phyloP scores from a whole-genome alignment of 1,140 invertebrate species.

The Lamellibrachia luymesi region DNA sequence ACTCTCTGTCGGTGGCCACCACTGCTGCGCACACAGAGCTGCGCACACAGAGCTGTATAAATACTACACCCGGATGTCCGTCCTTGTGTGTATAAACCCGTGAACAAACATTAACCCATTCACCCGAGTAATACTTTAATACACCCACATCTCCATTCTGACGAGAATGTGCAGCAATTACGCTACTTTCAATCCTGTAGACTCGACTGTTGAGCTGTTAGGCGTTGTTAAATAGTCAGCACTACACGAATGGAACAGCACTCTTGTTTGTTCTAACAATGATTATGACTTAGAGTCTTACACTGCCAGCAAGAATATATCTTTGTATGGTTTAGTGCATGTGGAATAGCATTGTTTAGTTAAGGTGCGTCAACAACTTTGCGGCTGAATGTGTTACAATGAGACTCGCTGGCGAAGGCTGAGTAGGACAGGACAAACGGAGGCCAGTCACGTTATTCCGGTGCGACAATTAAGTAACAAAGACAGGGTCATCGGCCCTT shows the following conservation, averaged over 20 bases:
- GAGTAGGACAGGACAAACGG: neutral
- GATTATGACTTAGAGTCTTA: neutral
- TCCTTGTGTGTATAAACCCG: neutral
- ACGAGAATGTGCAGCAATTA: neutral
- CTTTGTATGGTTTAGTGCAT: neutral
- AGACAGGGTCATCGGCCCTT: neutral
- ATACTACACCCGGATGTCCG: neutral
- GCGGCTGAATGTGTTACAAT: neutral
- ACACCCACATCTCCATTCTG: neutral
- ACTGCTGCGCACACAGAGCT: neutral
- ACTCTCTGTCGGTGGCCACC: neutral
- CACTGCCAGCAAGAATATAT: neutral
- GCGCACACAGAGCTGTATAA: neutral
- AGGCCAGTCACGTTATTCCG: neutral
- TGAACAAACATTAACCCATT: neutral
- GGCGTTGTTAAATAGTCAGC: neutral
- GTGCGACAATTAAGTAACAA: neutral
- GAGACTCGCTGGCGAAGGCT: neutral
- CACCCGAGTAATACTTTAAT: neutral
- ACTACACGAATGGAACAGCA: neutral
- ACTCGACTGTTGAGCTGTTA: neutral
- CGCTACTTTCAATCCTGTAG: neutral
- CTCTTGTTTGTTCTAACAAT: neutral
- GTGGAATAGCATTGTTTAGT: neutral
- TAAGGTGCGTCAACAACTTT: neutral